phyloP scores from a whole-genome alignment of 2,797 vertebrate species.

The Trachops cirrhosus region DNA sequence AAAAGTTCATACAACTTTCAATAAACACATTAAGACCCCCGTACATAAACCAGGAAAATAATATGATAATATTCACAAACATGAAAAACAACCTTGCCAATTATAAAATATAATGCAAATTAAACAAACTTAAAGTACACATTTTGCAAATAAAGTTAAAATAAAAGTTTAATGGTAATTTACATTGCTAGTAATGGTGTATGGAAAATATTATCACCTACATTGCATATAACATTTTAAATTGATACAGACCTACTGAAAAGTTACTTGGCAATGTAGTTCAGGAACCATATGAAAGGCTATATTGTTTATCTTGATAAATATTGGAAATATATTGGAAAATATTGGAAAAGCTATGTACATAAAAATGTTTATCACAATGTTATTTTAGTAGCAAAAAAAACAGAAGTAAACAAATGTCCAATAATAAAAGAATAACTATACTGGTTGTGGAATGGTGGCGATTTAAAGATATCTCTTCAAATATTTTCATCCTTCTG shows the following conservation, averaged over 20 bases:
- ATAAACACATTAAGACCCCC: background rate
- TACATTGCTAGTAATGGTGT: background rate
- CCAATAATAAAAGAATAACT: background rate
- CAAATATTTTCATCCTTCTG: background rate
- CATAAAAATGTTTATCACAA: background rate
- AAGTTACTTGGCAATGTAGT: background rate
- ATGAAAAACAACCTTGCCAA: background rate
- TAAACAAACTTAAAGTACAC: background rate
- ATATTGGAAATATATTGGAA: background rate
- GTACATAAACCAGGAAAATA: background rate
- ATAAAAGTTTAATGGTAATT: background rate
- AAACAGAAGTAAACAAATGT: background rate
- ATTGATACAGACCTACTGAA: background rate
- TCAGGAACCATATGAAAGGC: background rate
- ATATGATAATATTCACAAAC: background rate
- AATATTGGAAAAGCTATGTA: background rate
- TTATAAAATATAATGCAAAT: slow-evolving; percentile 17
- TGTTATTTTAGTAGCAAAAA: background rate
- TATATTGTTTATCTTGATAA: background rate
- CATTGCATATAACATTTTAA: background rate
- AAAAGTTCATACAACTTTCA: background rate
- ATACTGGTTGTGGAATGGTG: background rate
- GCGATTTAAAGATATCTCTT: background rate
- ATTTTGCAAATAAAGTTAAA: background rate
- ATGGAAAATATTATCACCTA: background rate